A percentile compares a stretch with the other conserved stretches of the same genome.
Conservation (phyloP, 2,888 invertebrate genomes). For the Glyphotaelius pellucidus region DNA sequence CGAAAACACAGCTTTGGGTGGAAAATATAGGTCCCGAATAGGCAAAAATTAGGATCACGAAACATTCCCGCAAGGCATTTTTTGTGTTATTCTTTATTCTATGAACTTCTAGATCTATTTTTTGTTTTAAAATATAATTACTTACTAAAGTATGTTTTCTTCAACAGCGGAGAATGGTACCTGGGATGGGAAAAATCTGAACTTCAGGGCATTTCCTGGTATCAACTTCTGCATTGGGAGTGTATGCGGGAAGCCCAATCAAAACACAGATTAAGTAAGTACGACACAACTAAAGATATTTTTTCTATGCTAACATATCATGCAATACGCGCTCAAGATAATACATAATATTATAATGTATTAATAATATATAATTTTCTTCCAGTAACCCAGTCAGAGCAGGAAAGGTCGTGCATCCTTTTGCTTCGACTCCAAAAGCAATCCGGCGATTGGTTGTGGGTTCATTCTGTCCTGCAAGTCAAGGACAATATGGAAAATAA, state of each 20-base stretch:
- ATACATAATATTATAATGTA: neutral
- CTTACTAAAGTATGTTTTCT: neutral
- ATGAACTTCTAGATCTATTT: no score
- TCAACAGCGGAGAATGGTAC: conserved; percentile 95
- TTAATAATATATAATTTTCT: conserved; percentile 67
- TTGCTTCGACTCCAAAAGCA: conserved; percentile 92
- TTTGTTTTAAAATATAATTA: neutral
- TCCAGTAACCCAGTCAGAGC: conserved; percentile 97
- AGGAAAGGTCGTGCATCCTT: conserved; percentile 97
- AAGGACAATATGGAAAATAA: conserved; percentile 92
- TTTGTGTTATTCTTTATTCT: no score
- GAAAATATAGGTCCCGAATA: no score
- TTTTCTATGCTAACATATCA: neutral
- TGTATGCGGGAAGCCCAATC: conserved; percentile 96
- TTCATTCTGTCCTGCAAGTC: conserved; percentile 96
- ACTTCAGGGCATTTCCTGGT: conserved; percentile 95
- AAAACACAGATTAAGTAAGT: conserved; percentile 96
- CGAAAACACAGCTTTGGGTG: no score
- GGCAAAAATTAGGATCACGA: no score
- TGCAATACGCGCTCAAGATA: neutral
- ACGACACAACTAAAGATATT: neutral
- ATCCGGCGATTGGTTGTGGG: conserved; percentile 94
- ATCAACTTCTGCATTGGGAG: conserved; percentile 97
- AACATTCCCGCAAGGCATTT: no score
- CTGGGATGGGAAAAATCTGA: conserved; percentile 94